phyloP scores from a whole-genome alignment of 1,140 invertebrate species.

The Drosophila watanabei region DNA sequence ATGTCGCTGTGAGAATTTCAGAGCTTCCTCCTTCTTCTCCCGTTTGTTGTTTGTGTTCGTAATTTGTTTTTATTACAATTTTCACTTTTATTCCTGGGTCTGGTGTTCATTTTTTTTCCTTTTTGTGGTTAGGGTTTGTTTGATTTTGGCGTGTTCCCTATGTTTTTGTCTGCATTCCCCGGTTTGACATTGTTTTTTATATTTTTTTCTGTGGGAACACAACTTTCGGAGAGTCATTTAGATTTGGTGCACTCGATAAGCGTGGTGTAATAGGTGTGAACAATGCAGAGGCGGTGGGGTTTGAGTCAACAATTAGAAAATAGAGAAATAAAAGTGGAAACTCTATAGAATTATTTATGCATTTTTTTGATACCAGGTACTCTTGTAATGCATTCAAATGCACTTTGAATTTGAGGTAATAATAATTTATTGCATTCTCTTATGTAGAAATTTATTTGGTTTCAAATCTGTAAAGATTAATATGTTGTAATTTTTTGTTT shows the following conservation, averaged over 20 bases:
- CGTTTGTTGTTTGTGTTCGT: conserved; percentile 53
- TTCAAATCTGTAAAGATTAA: background rate
- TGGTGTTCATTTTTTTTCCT: conserved; percentile 1
- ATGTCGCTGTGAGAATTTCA: conserved; percentile 57
- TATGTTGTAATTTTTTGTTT: background rate
- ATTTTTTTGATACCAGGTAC: background rate
- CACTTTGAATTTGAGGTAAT: too few species aligned
- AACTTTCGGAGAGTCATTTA: conserved; percentile 47
- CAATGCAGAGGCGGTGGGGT: conserved; percentile 2
- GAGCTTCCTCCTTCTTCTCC: conserved; percentile 18
- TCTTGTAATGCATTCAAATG: background rate
- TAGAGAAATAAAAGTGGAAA: background rate
- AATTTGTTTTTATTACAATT: conserved; percentile 83
- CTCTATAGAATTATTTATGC: background rate
- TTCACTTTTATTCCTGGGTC: conserved; percentile 57
- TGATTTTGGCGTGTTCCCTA: conserved; percentile 57
- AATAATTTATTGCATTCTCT: background rate
- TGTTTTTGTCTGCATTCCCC: conserved; percentile 39
- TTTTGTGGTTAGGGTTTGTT: conserved; percentile 41
- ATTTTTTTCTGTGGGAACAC: conserved; percentile 41
- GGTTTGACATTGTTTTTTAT: conserved; percentile 36
- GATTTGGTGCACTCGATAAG: conserved; percentile 32
- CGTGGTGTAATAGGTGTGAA: conserved; percentile 45
- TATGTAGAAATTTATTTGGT: background rate
- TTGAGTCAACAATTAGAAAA: background rate